phyloP scores from a whole-genome alignment of 2,797 vertebrate genomes.

The Liasis olivaceus region DNA sequence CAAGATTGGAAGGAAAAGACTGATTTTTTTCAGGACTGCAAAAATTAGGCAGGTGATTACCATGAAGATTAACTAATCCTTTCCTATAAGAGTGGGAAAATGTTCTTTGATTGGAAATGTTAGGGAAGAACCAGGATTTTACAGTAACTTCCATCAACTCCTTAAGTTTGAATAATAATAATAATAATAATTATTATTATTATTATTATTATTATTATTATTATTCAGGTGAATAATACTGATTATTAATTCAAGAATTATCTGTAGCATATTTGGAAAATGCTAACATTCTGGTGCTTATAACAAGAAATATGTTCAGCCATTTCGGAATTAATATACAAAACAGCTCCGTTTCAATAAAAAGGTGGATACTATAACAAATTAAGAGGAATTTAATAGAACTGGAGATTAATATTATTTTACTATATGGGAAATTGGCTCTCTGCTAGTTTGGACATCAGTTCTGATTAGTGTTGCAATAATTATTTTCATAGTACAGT shows the following conservation, averaged over 20 bases:
- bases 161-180: neutral
- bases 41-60: slow-evolving; percentile 54
- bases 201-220: slow-evolving; percentile 53
- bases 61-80: slow-evolving; percentile 73
- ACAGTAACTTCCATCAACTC: slow-evolving; percentile 58
- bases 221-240: slow-evolving; percentile 57
- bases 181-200: too few species aligned
- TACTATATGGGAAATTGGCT: slow-evolving; percentile 64
- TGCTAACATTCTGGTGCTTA: neutral
- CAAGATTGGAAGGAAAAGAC: too few species aligned
- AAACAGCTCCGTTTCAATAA: neutral
- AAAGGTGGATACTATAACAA: neutral
- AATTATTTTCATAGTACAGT: neutral
- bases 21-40: slow-evolving; percentile 42
- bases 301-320: slow-evolving; percentile 51
- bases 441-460: slow-evolving; percentile 49
- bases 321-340: neutral
- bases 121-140: slow-evolving; percentile 59
- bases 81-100: slow-evolving; percentile 76
- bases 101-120: slow-evolving; percentile 75
- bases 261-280: neutral
- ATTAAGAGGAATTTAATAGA: neutral
- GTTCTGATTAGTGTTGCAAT: slow-evolving; percentile 10
- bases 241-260: slow-evolving; percentile 41
- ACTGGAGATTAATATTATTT: slow-evolving; percentile 70